Base-by-base conservation (phyloP, 2,888 invertebrate genomes). In the Altica lythri region DNA sequence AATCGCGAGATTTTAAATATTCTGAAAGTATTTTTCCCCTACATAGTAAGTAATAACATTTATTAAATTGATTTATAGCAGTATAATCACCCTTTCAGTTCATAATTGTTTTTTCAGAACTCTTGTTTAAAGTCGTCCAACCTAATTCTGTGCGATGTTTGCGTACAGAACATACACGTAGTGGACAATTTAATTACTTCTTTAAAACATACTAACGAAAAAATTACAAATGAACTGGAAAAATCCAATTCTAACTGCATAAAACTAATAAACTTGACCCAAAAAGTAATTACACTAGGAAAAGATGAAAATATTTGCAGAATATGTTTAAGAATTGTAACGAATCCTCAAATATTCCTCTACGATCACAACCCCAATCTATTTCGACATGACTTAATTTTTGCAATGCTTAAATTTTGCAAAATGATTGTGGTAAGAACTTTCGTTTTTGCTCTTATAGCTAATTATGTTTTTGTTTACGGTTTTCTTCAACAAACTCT, bases 401-500 rank as follows among this genome's bases (percentile, higher is more conserved):
- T 17, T 2, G 40, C 27, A 13, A 57, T 57, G 57, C 32, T 51
- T 2, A 22, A 18, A 6, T 50, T 48, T 19, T 57, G 57, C 37
- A 44, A 48, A 12, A 14, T 57, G 25, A 29, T 4, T 2, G 3
- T 54, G 57, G 57, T 57, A 45, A 22, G 57, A 45, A 42, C 8
- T 17, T 8, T 9, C 9, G 10, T 42, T 32, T 22, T 34, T n/a
- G n/a, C n/a, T n/a, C n/a, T n/a, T n/a, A n/a, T n/a, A n/a, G n/a
- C n/a, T n/a, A n/a, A n/a, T n/a, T n/a, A n/a, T n/a, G n/a, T n/a
- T n/a, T n/a, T n/a, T n/a, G n/a, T n/a, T n/a, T n/a, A n/a, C n/a
- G n/a, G n/a, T n/a, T n/a, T n/a, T n/a, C n/a, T n/a, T n/a, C n/a
- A n/a, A n/a, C n/a, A n/a, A n/a, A n/a, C n/a, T n/a, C n/a, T n/a